Conservation (phyloP, 1,140 invertebrate genomes). For the Drosophila quadrilineata region DNA sequence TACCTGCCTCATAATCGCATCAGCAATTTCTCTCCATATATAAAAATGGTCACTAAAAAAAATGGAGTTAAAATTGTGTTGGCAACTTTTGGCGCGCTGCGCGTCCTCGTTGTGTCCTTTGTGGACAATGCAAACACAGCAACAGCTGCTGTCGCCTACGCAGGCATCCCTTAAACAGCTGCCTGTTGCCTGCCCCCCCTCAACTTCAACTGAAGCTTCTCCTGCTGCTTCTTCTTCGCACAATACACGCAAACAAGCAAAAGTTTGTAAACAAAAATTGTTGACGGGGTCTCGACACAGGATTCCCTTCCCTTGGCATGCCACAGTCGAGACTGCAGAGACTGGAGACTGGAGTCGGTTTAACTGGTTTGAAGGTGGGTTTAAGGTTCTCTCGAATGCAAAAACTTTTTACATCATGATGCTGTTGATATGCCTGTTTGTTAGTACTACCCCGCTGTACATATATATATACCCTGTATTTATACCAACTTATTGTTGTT, state of each 20-base stretch:
- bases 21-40: constrained; percentile 61
- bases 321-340: no score
- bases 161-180: no score
- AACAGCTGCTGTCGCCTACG: constrained; percentile 32
- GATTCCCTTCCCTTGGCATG: constrained; percentile 1
- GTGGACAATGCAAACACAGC: constrained; percentile 55
- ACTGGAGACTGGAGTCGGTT: constrained; percentile 12
- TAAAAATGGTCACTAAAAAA: constrained; percentile 9
- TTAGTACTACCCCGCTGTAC: constrained; percentile 19
- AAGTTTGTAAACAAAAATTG: constrained; percentile 80
- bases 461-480: constrained; percentile 10
- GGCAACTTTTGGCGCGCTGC: constrained; percentile 68
- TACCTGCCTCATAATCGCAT: constrained; percentile 76
- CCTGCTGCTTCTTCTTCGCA: constrained; percentile 8
- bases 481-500: constrained; percentile 68
- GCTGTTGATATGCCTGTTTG: constrained; percentile 70
- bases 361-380: constrained; percentile 50
- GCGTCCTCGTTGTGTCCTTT: constrained; percentile 38
- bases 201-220: constrained; percentile 3
- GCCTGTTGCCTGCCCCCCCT: background rate
- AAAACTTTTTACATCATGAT: constrained; percentile 79
- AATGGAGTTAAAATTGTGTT: constrained; percentile 32
- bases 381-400: constrained; percentile 37
- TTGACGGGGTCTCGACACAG: constrained; percentile 39
- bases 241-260: constrained; percentile 69